Conservation (phyloP, 2,797 vertebrate species). For the Melanotaenia parkinsoni region DNA sequence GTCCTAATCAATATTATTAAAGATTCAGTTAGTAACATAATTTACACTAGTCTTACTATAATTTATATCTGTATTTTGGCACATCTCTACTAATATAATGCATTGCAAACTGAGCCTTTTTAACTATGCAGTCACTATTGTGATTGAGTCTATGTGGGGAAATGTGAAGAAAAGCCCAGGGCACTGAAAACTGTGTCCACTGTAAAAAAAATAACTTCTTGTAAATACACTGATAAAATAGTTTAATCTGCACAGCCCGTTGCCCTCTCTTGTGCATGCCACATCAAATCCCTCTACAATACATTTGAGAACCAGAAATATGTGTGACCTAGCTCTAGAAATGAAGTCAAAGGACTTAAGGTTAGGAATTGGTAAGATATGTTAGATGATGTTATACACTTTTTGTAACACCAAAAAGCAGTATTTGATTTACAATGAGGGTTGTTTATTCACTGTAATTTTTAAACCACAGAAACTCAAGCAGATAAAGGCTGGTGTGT, state of each 20-base stretch:
- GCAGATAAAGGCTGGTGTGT: slow-evolving; percentile 3
- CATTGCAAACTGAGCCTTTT: not conserved
- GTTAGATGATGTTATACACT: not conserved
- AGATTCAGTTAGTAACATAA: not conserved
- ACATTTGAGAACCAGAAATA: not conserved
- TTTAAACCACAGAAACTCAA: not conserved
- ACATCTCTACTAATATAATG: not conserved
- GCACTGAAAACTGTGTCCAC: not conserved
- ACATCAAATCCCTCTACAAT: not conserved
- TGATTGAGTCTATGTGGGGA: not conserved
- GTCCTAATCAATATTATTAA: not conserved
- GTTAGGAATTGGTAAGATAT: not conserved
- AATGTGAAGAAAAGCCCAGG: not conserved
- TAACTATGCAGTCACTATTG: not conserved
- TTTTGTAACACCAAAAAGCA: not conserved
- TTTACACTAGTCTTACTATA: not conserved
- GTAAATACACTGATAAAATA: not conserved
- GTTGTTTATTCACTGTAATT: not conserved
- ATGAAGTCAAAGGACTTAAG: not conserved
- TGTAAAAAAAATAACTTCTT: not conserved
- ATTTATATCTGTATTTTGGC: not conserved
- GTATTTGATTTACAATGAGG: not conserved
- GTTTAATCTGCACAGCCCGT: not conserved
- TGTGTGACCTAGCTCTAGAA: not conserved
- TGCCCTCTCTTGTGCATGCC: not conserved